A percentile compares a stretch with the other conserved stretches of the same genome.
Conservation (phyloP, 2,888 invertebrate species). For the Amphipyra tragopoginis region DNA sequence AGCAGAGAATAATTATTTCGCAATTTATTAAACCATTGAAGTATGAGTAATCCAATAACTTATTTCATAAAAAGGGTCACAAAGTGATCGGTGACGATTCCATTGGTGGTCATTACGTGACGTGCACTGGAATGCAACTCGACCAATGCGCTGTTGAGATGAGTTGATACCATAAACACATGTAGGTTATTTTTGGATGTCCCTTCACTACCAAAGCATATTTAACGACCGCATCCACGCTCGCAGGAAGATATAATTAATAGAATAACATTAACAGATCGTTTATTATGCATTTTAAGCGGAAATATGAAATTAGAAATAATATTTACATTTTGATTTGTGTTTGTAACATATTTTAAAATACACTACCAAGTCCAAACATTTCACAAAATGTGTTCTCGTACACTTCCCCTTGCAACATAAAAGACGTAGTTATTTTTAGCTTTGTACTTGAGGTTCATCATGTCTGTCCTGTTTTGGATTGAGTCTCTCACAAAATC, state of each 20-base stretch:
- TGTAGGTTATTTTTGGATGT: conserved; percentile 81
- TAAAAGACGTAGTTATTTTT: conserved; percentile 25
- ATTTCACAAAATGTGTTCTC: conserved; percentile 42
- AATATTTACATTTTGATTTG: conserved; percentile 69
- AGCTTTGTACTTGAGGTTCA: conserved; percentile 12
- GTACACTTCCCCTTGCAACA: conserved; percentile 29
- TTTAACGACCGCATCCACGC: conserved; percentile 72
- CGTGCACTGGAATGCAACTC: conserved; percentile 56
- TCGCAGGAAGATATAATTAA: conserved; percentile 86
- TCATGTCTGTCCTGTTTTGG: background rate
- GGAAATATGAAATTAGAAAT: conserved; percentile 77
- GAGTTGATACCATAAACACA: conserved; percentile 76
- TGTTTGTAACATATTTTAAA: conserved; percentile 63
- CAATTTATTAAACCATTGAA: background rate
- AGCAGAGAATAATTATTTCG: background rate
- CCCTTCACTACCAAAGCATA: conserved; percentile 71
- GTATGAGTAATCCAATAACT: background rate
- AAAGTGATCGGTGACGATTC: conserved; percentile 40
- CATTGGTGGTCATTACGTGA: conserved; percentile 54
- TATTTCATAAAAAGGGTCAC: conserved; percentile 4
- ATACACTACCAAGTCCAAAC: conserved; percentile 40
- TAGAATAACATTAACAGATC: conserved; percentile 81
- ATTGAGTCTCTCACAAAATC: background rate
- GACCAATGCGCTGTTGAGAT: conserved; percentile 44
- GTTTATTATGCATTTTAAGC: conserved; percentile 75